Base-by-base conservation (phyloP, 2,113 vertebrate species). In the Gracilinanus agilis region DNA sequence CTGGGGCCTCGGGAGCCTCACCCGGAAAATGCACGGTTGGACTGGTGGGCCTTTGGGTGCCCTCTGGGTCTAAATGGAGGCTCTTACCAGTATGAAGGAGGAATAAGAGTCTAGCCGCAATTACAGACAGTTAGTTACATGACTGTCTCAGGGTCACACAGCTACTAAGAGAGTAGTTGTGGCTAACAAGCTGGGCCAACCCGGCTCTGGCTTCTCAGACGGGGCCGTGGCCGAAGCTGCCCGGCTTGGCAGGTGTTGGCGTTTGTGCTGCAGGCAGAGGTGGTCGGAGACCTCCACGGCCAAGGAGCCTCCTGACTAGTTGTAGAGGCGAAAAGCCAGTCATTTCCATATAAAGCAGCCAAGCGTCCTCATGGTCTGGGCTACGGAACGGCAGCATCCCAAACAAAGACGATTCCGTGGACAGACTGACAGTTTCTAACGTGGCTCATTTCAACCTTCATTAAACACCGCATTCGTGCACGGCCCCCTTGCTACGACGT, bases 41-140 rank as follows among this genome's bases (percentile, higher is more conserved):
- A 5, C 13, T 75, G 61, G 34, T n/a, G 19, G 13, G 61, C 16
- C 12, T 75, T 13, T n/a, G 29, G n/a, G 34, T 19, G 29, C 34
- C 13, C n/a, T 75, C 61, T 7, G 19, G 29, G 16, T 6, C 34
- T 75, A n/a, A 75, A n/a, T 21, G 19, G 5, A 75, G 34, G 90
- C 49, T 92, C 53, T 83, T 23, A 83, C 40, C 27, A 94, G 19
- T 19, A n/a, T n/a, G 61, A 75, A 75, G 34, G n/a, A n/a, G 56
- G 25, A 25, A 75, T 75, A 67, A 9, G 0, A 93, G 95, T 90
- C 89, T 44, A 90, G 44, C 90, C 54, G 89, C 54, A 96, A 93
- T 94, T 55, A 49, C 49, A 5, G 49, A 49, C 49, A 2, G 49
- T 49, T 75, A 34, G 67, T 83, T 40, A 83, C n/a, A 21, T 23